These are phyloP conservation scores for Hoplostethus mediterraneus DNA, from an alignment of 2,797 vertebrate genomes.

Conservation along the genomic window DNA sequence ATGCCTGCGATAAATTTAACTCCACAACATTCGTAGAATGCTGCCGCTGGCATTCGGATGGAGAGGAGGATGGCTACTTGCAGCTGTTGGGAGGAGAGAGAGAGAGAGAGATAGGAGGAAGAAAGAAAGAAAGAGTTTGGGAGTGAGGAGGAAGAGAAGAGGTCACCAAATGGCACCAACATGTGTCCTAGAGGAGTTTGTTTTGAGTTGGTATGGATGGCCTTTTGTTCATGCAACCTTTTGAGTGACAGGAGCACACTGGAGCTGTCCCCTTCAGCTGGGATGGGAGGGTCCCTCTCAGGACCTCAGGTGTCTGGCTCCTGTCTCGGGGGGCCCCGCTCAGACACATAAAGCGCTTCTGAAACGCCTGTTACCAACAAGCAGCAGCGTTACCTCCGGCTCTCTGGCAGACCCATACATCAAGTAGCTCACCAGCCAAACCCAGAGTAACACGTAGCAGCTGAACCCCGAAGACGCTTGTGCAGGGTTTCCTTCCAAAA, in stretches of 20 bases:
- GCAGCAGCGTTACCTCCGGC: neutral
- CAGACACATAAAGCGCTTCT: neutral
- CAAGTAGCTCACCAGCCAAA: neutral
- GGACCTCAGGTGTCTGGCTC: neutral
- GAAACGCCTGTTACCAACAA: conserved; percentile 9
- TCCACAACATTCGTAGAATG: conserved; percentile 40
- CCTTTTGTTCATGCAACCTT: conserved; percentile 13
- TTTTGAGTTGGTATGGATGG: neutral
- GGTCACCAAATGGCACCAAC: conserved; percentile 1
- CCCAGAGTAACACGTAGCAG: neutral
- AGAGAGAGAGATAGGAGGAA: conserved; percentile 5
- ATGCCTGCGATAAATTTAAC: conserved; percentile 58
- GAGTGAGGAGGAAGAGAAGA: neutral
- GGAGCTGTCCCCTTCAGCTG: neutral
- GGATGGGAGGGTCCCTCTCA: neutral
- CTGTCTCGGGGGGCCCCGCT: neutral
- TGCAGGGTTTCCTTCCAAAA: too few relatives aligned
- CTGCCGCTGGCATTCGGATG: conserved; percentile 46
- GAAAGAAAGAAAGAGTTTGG: conserved; percentile 1
- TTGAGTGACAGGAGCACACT: neutral
- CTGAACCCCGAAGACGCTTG: neutral
- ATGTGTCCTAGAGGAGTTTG: conserved; percentile 17
- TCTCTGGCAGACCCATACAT: neutral
- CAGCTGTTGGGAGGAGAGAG: conserved; percentile 61
- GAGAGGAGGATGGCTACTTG: conserved; percentile 32